Percentiles rank a stretch among this genome's conserved stretches.
Conservation (phyloP, 2,797 vertebrate species). For the Chloroceryle amazona region DNA sequence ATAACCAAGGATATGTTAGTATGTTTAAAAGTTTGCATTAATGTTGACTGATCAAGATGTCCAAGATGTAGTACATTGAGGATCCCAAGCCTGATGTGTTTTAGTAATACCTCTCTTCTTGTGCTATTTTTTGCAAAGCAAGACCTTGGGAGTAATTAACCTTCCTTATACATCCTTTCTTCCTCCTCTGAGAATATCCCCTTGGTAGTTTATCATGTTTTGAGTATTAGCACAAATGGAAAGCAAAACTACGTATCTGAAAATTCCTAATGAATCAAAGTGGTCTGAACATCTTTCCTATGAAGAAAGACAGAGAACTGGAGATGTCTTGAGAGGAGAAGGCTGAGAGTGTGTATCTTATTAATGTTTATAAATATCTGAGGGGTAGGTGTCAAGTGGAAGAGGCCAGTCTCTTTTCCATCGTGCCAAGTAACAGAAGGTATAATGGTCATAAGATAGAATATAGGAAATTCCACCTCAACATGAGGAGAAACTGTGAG, state of each 20-base stretch:
- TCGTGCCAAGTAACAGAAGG: too few relatives aligned
- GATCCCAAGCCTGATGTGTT: background rate
- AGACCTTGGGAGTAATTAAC: background rate
- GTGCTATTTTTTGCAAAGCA: background rate
- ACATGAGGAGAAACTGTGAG: too few relatives aligned
- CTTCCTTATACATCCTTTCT: background rate
- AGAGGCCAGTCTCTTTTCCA: too few relatives aligned
- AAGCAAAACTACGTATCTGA: background rate
- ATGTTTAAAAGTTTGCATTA: background rate
- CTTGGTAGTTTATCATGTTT: background rate
- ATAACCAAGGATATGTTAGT: background rate
- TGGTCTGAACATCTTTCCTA: background rate
- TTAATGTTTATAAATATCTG: too few relatives aligned
- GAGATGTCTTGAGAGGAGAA: too few relatives aligned
- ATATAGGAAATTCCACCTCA: too few relatives aligned
- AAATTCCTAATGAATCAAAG: background rate
- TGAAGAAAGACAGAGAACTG: too few relatives aligned
- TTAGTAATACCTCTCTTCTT: background rate
- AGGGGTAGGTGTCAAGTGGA: too few relatives aligned
- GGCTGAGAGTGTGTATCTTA: too few relatives aligned
- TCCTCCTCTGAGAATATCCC: background rate
- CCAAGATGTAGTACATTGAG: rapidly evolving
- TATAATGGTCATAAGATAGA: too few relatives aligned
- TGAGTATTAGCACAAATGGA: background rate
- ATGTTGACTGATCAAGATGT: background rate